Conservation (phyloP, 1,140 invertebrate species). For the Drosophila novamexicana region DNA sequence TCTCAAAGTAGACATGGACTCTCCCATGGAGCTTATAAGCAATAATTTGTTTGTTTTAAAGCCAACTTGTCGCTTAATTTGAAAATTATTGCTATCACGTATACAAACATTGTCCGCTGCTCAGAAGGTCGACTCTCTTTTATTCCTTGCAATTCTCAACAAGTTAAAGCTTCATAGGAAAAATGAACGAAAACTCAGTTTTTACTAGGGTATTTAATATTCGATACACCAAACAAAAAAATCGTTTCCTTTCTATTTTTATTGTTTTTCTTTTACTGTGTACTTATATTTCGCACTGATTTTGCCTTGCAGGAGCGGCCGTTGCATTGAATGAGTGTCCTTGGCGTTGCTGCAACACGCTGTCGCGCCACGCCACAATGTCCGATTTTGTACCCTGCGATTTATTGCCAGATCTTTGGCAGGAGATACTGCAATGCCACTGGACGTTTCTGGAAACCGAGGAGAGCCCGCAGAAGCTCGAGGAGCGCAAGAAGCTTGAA, state of each 20-base stretch:
- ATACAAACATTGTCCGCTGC: too few species aligned
- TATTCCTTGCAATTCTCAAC: too few species aligned
- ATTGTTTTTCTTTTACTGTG: not conserved
- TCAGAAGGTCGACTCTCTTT: too few species aligned
- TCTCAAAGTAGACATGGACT: too few species aligned
- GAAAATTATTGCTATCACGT: too few species aligned
- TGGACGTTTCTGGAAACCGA: slow-evolving; percentile 91
- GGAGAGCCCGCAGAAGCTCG: slow-evolving; percentile 90
- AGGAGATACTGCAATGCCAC: slow-evolving; percentile 89
- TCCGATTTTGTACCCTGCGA: slow-evolving; percentile 78
- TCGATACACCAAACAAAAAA: too few species aligned
- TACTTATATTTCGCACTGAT: slow-evolving; percentile 10
- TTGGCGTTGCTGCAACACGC: slow-evolving; percentile 48
- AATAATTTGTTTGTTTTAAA: too few species aligned
- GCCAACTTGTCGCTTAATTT: too few species aligned
- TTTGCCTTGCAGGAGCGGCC: slow-evolving; percentile 50
- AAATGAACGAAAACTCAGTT: too few species aligned
- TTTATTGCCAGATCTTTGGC: slow-evolving; percentile 86
- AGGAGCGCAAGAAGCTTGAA: slow-evolving; percentile 90
- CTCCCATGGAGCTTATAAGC: too few species aligned
- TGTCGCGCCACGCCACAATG: slow-evolving; percentile 62
- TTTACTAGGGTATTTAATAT: too few species aligned
- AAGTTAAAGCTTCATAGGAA: too few species aligned
- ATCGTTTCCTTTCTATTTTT: not conserved
- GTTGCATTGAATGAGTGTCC: slow-evolving; percentile 74